These are phyloP conservation scores for Eupleurogrammus muticus DNA, from an alignment of 2,797 vertebrate species.

Conservation along the genomic window DNA sequence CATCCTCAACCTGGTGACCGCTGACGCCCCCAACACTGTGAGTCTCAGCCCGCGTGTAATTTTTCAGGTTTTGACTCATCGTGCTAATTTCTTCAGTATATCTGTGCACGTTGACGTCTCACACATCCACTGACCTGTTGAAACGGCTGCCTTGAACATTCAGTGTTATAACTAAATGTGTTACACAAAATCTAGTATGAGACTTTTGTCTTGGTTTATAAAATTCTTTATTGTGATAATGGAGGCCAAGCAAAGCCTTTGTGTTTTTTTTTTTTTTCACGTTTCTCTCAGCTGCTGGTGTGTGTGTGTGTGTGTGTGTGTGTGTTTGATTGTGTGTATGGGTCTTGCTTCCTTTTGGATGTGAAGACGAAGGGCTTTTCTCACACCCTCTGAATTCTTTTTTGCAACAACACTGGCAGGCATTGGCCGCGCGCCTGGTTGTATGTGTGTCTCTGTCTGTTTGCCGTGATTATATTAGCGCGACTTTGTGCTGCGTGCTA, in stretches of 20 bases:
- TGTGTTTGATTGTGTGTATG: no score
- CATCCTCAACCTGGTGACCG: constrained; percentile 84
- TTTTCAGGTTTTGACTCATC: constrained; percentile 1
- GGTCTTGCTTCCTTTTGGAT: constrained; percentile 42
- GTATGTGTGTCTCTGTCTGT: constrained; percentile 4
- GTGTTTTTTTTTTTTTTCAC: constrained; percentile 6
- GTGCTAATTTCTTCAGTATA: background rate
- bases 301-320: no score
- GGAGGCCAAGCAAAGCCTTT: constrained; percentile 9
- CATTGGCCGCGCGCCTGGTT: constrained; percentile 5
- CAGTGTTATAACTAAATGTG: background rate
- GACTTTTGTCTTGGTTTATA: constrained; percentile 1
- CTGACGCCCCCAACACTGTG: constrained; percentile 77
- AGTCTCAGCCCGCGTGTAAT: constrained; percentile 58
- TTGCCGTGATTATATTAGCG: constrained; percentile 27
- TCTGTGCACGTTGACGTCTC: background rate
- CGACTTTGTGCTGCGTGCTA: constrained; percentile 28
- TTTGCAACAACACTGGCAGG: constrained; percentile 32
- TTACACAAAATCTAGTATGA: constrained; percentile 17
- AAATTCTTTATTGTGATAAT: constrained; percentile 44
- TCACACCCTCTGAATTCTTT: constrained; percentile 48
- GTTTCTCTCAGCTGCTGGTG: constrained; percentile 27
- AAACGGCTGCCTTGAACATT: background rate
- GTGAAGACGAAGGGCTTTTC: constrained; percentile 46
- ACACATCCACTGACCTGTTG: background rate